Conservation (phyloP, 2,888 invertebrate genomes). For the Polylopha cassiicola region DNA sequence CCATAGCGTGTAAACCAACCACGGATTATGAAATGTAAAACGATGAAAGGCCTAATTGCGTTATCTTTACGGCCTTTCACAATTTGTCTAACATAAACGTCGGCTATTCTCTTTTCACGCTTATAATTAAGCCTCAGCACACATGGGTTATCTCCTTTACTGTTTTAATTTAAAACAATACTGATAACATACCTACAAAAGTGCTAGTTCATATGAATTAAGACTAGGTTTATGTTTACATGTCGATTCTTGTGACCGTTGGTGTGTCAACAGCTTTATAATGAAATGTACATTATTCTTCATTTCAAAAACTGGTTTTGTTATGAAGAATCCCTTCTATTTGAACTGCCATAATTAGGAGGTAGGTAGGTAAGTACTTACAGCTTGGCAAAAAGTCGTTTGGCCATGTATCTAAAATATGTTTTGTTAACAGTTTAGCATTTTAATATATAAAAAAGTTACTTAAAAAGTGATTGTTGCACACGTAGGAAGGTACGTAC, state of each 20-base stretch:
- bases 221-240: conserved; percentile 36
- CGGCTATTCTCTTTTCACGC: conserved; percentile 43
- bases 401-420: no score
- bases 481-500: no score
- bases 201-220: conserved; percentile 43
- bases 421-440: no score
- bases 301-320: conserved; percentile 8
- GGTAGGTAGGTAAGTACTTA: no score
- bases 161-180: conserved; percentile 53
- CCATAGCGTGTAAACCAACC: not conserved
- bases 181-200: conserved; percentile 32
- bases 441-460: no score
- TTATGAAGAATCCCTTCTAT: conserved; percentile 7
- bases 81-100: conserved; percentile 44
- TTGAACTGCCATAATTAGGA: no score
- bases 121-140: conserved; percentile 38
- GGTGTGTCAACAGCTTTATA: conserved; percentile 30
- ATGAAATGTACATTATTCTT: conserved; percentile 21
- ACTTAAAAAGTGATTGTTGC: no score
- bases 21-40: conserved; percentile 32
- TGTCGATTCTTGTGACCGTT: conserved; percentile 33
- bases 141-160: conserved; percentile 40
- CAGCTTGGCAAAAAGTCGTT: no score
- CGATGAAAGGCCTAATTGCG: conserved; percentile 31
- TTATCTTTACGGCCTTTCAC: conserved; percentile 38